Evolutionary conservation across 1,140 invertebrate genomes (phyloP).

Genomic region (Caenorhabditis briggsae): DNA sequence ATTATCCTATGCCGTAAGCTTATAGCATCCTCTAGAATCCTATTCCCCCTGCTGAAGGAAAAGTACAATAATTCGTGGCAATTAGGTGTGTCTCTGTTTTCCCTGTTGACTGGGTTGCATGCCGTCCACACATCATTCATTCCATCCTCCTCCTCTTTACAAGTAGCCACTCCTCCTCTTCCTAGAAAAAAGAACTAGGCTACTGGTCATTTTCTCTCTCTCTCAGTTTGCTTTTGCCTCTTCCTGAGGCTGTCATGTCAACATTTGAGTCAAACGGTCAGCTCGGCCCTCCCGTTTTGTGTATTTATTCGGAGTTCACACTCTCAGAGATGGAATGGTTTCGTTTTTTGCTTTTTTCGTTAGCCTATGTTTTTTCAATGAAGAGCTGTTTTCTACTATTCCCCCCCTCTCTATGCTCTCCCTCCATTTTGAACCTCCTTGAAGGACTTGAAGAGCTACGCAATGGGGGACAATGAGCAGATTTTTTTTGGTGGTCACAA

Average conservation of each 20-base stretch:
- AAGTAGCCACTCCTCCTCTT: slow-evolving; percentile 51
- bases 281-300: background rate
- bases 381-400: background rate
- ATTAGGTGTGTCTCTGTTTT: slow-evolving; percentile 4
- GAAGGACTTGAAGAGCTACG: background rate
- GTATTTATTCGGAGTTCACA: slow-evolving; percentile 37
- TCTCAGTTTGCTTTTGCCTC: slow-evolving; percentile 41
- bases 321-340: slow-evolving; percentile 39
- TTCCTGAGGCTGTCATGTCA: slow-evolving; percentile 34
- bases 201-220: slow-evolving; percentile 39
- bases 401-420: too few relatives aligned
- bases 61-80: slow-evolving; percentile 49
- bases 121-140: slow-evolving; percentile 44
- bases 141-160: slow-evolving; percentile 6
- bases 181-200: slow-evolving; percentile 40
- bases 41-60: background rate
- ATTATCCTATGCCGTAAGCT: background rate
- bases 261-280: slow-evolving; percentile 1
- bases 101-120: background rate
- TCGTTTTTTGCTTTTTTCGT: slow-evolving; percentile 2
- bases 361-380: background rate
- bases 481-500: too few relatives aligned
- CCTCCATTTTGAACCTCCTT: background rate
- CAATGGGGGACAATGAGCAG: slow-evolving; percentile 6
- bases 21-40: background rate